Percentiles rank a stretch among this genome's conserved stretches.
Conservation (phyloP, 2,797 vertebrate species). For the Manis pentadactyla region DNA sequence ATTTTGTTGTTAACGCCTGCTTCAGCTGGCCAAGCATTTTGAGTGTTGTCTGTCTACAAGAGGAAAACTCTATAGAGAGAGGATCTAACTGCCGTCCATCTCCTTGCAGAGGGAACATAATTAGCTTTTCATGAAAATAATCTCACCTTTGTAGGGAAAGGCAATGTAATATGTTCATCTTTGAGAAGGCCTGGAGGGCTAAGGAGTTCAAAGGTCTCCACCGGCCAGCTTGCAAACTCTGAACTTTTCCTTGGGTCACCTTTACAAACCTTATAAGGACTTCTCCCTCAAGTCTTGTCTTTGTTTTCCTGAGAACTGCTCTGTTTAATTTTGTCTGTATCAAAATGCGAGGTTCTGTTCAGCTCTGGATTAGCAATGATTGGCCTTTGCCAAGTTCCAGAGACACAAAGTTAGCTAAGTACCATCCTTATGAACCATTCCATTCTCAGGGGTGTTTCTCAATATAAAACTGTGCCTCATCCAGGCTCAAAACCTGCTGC, state of each 20-base stretch:
- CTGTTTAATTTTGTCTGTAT: slow-evolving; percentile 38
- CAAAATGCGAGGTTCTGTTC: not conserved
- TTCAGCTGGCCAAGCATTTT: not conserved
- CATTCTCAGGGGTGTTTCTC: not conserved
- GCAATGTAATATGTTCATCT: not conserved
- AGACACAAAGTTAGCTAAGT: not conserved
- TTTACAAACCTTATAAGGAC: slow-evolving; percentile 39
- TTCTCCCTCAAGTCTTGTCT: not conserved
- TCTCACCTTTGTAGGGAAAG: not conserved
- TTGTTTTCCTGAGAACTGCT: slow-evolving; percentile 19
- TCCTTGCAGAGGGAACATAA: not conserved
- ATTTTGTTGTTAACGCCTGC: not conserved
- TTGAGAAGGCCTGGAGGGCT: not conserved
- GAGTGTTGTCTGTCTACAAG: not conserved
- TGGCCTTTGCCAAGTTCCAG: slow-evolving; percentile 35
- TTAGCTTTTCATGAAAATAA: not conserved
- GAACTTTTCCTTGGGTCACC: not conserved
- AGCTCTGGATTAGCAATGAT: slow-evolving; percentile 2
- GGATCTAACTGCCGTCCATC: not conserved
- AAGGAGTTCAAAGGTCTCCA: not conserved
- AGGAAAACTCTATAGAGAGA: not conserved
- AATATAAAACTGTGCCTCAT: not conserved
- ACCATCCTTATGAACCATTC: not conserved
- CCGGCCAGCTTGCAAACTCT: not conserved
- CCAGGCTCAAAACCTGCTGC: not conserved